These are phyloP conservation scores for Hermetia illucens DNA, from an alignment of 1,140 invertebrate species.

Conservation along the genomic window DNA sequence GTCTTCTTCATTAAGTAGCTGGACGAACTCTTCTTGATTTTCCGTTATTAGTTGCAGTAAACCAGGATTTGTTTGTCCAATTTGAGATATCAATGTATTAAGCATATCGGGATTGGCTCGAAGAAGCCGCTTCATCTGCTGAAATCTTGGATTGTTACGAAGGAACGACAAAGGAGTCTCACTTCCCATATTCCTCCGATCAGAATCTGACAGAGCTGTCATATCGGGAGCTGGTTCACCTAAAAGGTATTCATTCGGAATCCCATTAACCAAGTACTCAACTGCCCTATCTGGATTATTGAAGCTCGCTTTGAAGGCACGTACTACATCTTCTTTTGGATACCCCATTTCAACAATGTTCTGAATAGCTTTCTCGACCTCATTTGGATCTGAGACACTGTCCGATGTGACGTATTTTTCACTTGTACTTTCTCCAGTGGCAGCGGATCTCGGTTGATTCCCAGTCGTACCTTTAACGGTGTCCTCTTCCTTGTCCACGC, in stretches of 20 bases:
- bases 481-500: background rate
- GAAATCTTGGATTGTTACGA: constrained; percentile 72
- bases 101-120: constrained; percentile 83
- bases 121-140: constrained; percentile 81
- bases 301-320: constrained; percentile 85
- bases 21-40: constrained; percentile 83
- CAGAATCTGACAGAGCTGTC: background rate
- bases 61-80: constrained; percentile 76
- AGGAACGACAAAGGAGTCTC: background rate
- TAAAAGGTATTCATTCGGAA: constrained; percentile 36
- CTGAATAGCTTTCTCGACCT: constrained; percentile 48
- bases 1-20: constrained; percentile 88
- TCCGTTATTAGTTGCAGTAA: constrained; percentile 77
- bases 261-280: constrained; percentile 85
- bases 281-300: constrained; percentile 95
- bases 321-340: constrained; percentile 53
- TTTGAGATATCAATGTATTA: constrained; percentile 76
- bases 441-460: constrained; percentile 20
- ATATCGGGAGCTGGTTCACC: background rate
- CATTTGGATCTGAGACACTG: constrained; percentile 2
- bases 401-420: constrained; percentile 30
- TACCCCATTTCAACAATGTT: constrained; percentile 96
- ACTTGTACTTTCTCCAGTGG: constrained; percentile 18
- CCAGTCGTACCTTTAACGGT: background rate
- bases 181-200: no score